phyloP scores from a whole-genome alignment of 2,113 vertebrate genomes.

The Scomber colias region DNA sequence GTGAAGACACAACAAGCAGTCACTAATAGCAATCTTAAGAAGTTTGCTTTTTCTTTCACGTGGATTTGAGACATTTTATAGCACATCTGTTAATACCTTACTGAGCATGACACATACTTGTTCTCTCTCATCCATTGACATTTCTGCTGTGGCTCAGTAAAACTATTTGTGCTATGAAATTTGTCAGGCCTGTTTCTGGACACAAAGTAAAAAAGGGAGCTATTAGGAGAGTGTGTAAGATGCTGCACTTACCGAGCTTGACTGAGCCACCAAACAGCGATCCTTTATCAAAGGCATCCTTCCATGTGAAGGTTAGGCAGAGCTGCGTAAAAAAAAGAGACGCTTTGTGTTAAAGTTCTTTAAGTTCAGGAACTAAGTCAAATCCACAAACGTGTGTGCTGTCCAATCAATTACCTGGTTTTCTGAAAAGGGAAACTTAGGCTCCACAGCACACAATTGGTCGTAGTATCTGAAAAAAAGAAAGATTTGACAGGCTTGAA shows the following conservation, averaged over 20 bases:
- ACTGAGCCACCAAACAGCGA: slow-evolving; percentile 97
- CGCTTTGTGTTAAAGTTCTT: slow-evolving; percentile 31
- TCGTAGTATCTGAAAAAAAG: slow-evolving; percentile 92
- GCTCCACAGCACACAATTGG: slow-evolving; percentile 95
- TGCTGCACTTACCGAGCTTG: slow-evolving; percentile 90
- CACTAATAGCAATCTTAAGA: background rate
- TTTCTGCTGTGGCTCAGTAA: no score
- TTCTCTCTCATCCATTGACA: no score
- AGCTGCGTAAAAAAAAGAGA: slow-evolving; percentile 84
- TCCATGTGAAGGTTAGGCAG: slow-evolving; percentile 98
- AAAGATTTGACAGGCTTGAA: slow-evolving; percentile 12
- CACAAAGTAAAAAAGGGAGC: background rate
- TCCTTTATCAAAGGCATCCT: slow-evolving; percentile 99
- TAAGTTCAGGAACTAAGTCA: background rate
- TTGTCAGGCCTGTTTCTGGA: slow-evolving; percentile 23
- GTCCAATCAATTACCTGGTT: slow-evolving; percentile 88
- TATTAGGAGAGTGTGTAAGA: background rate
- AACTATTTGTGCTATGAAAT: background rate
- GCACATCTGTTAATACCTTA: background rate
- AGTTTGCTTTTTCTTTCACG: background rate
- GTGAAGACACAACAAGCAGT: background rate
- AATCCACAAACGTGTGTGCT: slow-evolving; percentile 6
- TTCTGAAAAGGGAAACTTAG: slow-evolving; percentile 98
- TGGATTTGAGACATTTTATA: background rate
- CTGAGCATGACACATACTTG: background rate